Conservation (phyloP, 2,797 vertebrate species). For the Vespertilio murinus region DNA sequence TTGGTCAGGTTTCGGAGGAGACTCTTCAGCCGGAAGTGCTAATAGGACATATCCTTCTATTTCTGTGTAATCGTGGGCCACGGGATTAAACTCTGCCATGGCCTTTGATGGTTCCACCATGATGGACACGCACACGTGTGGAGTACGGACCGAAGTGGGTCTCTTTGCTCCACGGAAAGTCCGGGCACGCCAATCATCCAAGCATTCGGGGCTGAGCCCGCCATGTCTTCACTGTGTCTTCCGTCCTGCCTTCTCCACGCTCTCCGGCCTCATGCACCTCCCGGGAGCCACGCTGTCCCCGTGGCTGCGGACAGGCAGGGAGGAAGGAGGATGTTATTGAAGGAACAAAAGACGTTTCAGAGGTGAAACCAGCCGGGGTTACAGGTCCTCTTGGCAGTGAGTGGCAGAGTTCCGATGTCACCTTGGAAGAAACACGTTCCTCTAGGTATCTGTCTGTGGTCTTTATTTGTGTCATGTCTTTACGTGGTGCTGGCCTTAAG, state of each 20-base stretch:
- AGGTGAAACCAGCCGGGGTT: neutral
- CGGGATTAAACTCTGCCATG: neutral
- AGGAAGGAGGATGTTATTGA: neutral
- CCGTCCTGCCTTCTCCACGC: neutral
- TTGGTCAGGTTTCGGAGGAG: neutral
- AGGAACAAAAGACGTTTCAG: neutral
- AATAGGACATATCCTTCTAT: neutral
- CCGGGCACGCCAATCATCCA: neutral
- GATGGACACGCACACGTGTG: no score
- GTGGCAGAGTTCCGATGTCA: neutral
- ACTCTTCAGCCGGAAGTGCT: neutral
- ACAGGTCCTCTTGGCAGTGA: neutral
- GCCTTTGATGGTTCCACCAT: neutral
- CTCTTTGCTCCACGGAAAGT: neutral
- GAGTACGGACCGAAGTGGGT: neutral
- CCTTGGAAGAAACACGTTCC: neutral
- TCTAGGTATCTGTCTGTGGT: neutral
- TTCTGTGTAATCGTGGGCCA: neutral
- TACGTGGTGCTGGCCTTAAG: neutral
- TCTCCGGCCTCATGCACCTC: neutral
- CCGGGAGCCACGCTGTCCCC: neutral
- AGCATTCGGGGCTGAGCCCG: neutral
- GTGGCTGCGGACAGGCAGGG: neutral
- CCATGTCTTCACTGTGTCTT: neutral
- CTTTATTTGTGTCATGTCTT: neutral